phyloP scores from a whole-genome alignment of 2,888 invertebrate genomes.

The Drosophila hamatofila region DNA sequence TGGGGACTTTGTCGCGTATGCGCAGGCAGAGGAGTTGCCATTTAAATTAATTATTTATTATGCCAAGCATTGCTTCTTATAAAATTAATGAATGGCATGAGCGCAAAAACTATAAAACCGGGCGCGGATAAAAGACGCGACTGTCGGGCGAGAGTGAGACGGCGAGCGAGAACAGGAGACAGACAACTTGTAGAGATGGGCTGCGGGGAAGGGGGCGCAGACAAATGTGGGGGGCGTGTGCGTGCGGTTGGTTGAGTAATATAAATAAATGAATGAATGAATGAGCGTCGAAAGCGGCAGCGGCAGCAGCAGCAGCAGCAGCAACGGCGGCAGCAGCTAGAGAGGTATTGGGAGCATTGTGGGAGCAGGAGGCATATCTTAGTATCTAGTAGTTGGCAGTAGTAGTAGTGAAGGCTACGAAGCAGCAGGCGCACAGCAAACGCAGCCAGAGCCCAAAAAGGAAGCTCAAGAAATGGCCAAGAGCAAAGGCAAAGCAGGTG shows the following conservation, averaged over 20 bases:
- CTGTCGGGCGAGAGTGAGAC: constrained; percentile 9
- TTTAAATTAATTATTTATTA: constrained; percentile 84
- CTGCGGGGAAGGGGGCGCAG: not conserved
- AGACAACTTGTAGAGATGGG: constrained; percentile 22
- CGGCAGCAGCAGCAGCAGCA: not conserved
- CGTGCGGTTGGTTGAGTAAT: constrained; percentile 72
- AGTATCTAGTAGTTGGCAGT: constrained; percentile 50
- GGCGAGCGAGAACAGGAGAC: constrained; percentile 6
- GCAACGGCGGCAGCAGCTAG: no score
- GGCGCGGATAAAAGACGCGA: constrained; percentile 54
- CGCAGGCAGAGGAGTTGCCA: constrained; percentile 52
- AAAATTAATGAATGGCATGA: constrained; percentile 84
- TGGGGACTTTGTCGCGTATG: constrained; percentile 33
- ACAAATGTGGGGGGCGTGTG: constrained; percentile 43
- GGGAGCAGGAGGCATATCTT: constrained; percentile 1
- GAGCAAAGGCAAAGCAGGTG: constrained; percentile 50
- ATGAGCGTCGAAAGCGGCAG: constrained; percentile 51
- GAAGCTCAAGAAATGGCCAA: constrained; percentile 23
- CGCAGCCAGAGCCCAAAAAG: constrained; percentile 34
- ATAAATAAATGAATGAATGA: constrained; percentile 78
- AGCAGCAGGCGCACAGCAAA: constrained; percentile 65
- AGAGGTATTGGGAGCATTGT: not conserved
- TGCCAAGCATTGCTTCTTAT: constrained; percentile 81
- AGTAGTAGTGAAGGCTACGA: constrained; percentile 69
- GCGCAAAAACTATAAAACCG: constrained; percentile 76